Conservation (phyloP, 2,113 vertebrate genomes). For the Mormyrus iriodes region DNA sequence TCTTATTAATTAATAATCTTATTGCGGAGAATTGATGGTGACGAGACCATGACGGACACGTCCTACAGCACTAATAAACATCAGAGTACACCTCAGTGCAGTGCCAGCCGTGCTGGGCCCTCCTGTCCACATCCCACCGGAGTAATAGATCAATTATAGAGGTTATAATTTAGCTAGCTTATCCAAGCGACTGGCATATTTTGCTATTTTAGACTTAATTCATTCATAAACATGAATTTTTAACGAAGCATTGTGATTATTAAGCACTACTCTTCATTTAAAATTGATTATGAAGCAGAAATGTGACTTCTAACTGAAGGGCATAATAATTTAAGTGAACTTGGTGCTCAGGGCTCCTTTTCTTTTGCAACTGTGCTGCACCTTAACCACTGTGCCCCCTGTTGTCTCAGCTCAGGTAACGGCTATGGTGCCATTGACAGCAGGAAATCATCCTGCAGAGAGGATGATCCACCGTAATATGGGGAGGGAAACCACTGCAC, state of each 20-base stretch:
- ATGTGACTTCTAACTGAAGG: neutral
- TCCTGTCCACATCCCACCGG: neutral
- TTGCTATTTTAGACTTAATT: neutral
- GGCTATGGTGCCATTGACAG: neutral
- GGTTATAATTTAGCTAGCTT: neutral
- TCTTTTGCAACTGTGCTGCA: neutral
- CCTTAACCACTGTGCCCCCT: neutral
- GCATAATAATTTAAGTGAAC: neutral
- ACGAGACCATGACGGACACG: neutral
- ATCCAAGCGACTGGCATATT: neutral
- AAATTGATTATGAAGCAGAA: neutral
- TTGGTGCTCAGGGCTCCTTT: neutral
- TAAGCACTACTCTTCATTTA: neutral
- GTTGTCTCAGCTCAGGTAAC: neutral
- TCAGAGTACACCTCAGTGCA: neutral
- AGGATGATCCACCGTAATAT: neutral
- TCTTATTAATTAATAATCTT: neutral
- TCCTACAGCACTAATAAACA: neutral
- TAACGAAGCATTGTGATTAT: neutral
- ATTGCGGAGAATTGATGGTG: neutral
- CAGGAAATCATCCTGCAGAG: neutral
- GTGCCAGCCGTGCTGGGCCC: neutral
- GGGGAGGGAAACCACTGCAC: neutral
- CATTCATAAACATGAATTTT: neutral
- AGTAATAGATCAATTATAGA: neutral